Conservation (phyloP, 2,888 invertebrate genomes). For the Pemphredon lugubris region DNA sequence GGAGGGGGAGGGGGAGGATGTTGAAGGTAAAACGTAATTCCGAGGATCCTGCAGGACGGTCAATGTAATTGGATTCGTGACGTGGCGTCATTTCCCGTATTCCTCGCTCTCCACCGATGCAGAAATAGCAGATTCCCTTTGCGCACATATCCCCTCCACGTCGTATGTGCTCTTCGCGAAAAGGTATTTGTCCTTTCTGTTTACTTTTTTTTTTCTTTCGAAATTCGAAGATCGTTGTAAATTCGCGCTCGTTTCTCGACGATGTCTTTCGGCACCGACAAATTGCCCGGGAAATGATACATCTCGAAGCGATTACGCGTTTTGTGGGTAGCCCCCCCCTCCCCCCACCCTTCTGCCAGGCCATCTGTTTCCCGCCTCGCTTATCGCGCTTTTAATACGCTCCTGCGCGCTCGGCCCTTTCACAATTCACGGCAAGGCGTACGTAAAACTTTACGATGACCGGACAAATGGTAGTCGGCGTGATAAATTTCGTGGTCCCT, state of each 20-base stretch:
- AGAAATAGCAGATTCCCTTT: too few relatives aligned
- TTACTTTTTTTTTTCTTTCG: too few relatives aligned
- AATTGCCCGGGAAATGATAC: too few relatives aligned
- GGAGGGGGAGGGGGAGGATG: neutral
- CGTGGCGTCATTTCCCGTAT: constrained; percentile 67
- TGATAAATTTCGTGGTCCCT: constrained; percentile 68
- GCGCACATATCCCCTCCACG: too few relatives aligned
- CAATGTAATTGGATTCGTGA: constrained; percentile 76
- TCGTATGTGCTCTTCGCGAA: too few relatives aligned
- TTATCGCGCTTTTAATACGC: constrained; percentile 43
- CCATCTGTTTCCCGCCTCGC: constrained; percentile 5
- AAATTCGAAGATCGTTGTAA: too few relatives aligned
- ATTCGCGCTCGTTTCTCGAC: too few relatives aligned
- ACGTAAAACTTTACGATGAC: constrained; percentile 69
- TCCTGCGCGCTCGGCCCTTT: constrained; percentile 31
- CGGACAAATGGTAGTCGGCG: constrained; percentile 67
- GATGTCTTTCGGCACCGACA: too few relatives aligned
- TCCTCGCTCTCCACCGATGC: neutral
- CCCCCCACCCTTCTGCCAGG: neutral
- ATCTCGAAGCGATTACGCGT: too few relatives aligned
- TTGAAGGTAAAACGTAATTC: constrained; percentile 62
- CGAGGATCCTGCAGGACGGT: constrained; percentile 58
- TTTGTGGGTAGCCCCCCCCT: too few relatives aligned
- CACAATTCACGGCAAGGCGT: constrained; percentile 63
- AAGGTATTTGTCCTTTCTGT: too few relatives aligned